A percentile compares a stretch with the other conserved stretches of the same genome.
Evolutionary conservation across 2,797 vertebrate species (phyloP).

Genomic region (Neoniphon sammara): DNA sequence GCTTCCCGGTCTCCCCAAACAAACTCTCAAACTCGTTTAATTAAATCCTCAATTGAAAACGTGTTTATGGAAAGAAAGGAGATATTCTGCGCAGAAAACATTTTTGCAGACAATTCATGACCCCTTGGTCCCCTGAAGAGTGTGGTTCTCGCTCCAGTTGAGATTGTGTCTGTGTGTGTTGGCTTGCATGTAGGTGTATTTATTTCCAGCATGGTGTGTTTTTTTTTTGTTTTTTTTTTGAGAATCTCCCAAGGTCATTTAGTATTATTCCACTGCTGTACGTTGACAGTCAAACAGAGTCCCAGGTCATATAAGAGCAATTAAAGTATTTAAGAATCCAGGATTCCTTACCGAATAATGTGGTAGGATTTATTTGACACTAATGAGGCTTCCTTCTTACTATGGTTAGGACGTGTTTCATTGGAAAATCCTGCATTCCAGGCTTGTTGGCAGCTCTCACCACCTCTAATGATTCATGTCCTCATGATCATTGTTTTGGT

Average conservation of each 20-base stretch:
- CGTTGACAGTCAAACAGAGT: conserved; percentile 66
- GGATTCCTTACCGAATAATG: conserved; percentile 49
- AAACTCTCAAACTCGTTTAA: conserved; percentile 72
- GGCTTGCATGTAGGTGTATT: conserved; percentile 56
- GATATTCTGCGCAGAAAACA: conserved; percentile 67
- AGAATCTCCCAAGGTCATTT: conserved; percentile 40
- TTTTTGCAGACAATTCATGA: conserved; percentile 64
- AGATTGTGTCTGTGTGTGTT: conserved; percentile 65
- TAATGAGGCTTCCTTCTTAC: conserved; percentile 53
- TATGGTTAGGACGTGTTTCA: conserved; percentile 39
- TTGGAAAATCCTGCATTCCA: conserved; percentile 47
- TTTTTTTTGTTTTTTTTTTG: conserved; percentile 23
- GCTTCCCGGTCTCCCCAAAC: conserved; percentile 69
- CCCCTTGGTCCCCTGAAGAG: conserved; percentile 64
- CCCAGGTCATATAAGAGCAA: conserved; percentile 47
- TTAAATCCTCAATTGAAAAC: conserved; percentile 76
- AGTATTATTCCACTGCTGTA: conserved; percentile 48
- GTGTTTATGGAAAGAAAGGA: conserved; percentile 77
- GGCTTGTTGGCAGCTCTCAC: conserved; percentile 49
- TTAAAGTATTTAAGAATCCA: conserved; percentile 56
- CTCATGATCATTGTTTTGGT: conserved; percentile 42
- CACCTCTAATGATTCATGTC: conserved; percentile 49
- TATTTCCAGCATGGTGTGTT: conserved; percentile 60
- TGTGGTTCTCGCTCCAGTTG: conserved; percentile 51
- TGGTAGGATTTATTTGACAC: conserved; percentile 43